Evolutionary conservation across 2,113 vertebrate genomes (phyloP).

Genomic region (Spheniscus mendiculus): DNA sequence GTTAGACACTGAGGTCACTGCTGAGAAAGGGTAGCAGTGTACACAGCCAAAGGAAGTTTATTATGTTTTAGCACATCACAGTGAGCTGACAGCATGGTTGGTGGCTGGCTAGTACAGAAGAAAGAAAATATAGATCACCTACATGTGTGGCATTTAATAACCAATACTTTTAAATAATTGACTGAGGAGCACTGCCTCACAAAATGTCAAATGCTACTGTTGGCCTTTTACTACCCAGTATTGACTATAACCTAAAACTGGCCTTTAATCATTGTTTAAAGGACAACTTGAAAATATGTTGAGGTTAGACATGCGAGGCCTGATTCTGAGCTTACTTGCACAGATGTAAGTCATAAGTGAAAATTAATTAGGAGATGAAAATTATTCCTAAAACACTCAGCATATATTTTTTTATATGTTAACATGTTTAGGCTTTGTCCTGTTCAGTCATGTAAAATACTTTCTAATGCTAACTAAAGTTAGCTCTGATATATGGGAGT

Average conservation of each 20-base stretch:
- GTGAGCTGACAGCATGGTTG: constrained; percentile 69
- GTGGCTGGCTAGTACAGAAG: constrained; percentile 10
- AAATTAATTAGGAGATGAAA: not conserved
- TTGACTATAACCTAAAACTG: constrained; percentile 79
- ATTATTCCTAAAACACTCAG: not conserved
- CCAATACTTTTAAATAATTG: constrained; percentile 76
- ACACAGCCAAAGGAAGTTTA: constrained; percentile 30
- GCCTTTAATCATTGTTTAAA: constrained; percentile 80
- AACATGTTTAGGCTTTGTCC: not conserved
- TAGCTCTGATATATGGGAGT: not conserved
- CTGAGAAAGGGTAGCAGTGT: not conserved
- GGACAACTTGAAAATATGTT: constrained; percentile 75
- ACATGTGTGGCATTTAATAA: constrained; percentile 81
- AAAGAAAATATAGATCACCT: constrained; percentile 52
- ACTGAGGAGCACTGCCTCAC: constrained; percentile 69
- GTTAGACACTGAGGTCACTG: constrained; percentile 39
- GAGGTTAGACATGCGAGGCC: not conserved
- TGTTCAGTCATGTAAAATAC: not conserved
- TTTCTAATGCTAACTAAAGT: not conserved
- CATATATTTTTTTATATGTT: not conserved
- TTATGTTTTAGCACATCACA: constrained; percentile 65
- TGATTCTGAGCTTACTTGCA: not conserved
- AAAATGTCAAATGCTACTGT: constrained; percentile 79
- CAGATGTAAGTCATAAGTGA: not conserved
- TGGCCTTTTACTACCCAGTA: constrained; percentile 69